Percentiles rank a stretch among this genome's conserved stretches.
Conservation (phyloP, 2,888 invertebrate genomes). For the Thera obeliscata region DNA sequence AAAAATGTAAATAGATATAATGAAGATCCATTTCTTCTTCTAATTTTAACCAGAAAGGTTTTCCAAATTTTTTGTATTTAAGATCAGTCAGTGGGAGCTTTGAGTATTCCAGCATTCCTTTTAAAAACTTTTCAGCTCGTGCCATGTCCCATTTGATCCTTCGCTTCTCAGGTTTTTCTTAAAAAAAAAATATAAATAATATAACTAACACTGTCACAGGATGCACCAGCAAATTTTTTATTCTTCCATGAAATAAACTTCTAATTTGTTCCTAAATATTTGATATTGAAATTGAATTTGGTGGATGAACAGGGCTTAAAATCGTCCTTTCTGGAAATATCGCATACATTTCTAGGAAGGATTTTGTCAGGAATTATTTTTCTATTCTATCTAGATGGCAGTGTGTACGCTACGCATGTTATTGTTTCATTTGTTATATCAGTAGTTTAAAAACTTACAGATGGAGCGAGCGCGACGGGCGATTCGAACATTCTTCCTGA, state of each 20-base stretch:
- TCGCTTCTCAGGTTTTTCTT: slow-evolving; percentile 57
- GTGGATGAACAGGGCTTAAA: too few relatives aligned
- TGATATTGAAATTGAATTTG: too few relatives aligned
- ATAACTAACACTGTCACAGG: too few relatives aligned
- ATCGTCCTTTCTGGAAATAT: too few relatives aligned
- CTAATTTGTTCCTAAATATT: too few relatives aligned
- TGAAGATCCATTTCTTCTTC: slow-evolving; percentile 59
- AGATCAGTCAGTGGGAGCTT: slow-evolving; percentile 57
- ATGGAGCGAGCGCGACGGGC: slow-evolving; percentile 94
- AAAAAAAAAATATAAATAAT: slow-evolving; percentile 21
- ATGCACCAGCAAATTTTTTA: too few relatives aligned
- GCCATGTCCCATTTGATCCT: slow-evolving; percentile 61
- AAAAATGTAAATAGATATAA: slow-evolving; percentile 54
- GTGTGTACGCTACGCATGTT: background rate
- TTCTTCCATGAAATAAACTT: too few relatives aligned
- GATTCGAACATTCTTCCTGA: slow-evolving; percentile 95
- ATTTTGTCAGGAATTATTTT: too few relatives aligned
- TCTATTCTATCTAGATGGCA: too few relatives aligned
- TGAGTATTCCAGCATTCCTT: slow-evolving; percentile 56
- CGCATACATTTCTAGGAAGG: too few relatives aligned
- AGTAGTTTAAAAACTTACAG: slow-evolving; percentile 65
- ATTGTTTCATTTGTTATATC: slow-evolving; percentile 29
- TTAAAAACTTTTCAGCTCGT: slow-evolving; percentile 61
- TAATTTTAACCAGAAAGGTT: slow-evolving; percentile 61
- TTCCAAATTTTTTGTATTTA: slow-evolving; percentile 61